A percentile compares a stretch with the other conserved stretches of the same genome.
Conservation (phyloP, 1,140 invertebrate species). For the Bursaphelenchus mucronatus region DNA sequence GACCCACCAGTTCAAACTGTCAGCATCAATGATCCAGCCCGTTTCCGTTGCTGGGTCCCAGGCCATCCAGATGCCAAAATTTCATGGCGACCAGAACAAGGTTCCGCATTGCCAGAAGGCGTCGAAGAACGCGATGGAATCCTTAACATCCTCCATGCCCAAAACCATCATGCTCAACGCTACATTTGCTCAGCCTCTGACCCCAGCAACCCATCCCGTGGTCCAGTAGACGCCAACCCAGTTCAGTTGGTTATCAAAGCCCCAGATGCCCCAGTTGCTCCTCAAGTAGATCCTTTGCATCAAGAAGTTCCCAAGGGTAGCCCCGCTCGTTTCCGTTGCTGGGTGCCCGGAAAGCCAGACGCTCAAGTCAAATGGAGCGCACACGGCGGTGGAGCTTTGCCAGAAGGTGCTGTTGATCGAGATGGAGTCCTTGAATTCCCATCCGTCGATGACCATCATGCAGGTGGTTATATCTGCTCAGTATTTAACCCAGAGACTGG, state of each 20-base stretch:
- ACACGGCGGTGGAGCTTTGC: slow-evolving; percentile 31
- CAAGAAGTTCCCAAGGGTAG: slow-evolving; percentile 44
- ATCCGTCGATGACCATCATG: slow-evolving; percentile 43
- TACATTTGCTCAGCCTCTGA: slow-evolving; percentile 57
- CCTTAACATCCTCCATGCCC: slow-evolving; percentile 40
- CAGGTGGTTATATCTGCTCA: slow-evolving; percentile 47
- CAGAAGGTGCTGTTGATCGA: slow-evolving; percentile 47
- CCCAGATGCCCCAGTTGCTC: slow-evolving; percentile 23
- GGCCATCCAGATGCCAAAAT: slow-evolving; percentile 53
- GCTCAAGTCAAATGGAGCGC: slow-evolving; percentile 47
- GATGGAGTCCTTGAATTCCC: slow-evolving; percentile 47
- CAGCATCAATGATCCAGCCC: slow-evolving; percentile 45
- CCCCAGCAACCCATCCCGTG: slow-evolving; percentile 38
- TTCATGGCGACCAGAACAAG: slow-evolving; percentile 47
- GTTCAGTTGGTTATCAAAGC: slow-evolving; percentile 37
- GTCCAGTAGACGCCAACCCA: slow-evolving; percentile 37
- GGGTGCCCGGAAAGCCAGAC: slow-evolving; percentile 56
- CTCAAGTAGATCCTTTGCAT: slow-evolving; percentile 47
- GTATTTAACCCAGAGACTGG: slow-evolving; percentile 49
- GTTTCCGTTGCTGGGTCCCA: slow-evolving; percentile 58
- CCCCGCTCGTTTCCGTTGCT: slow-evolving; percentile 50
- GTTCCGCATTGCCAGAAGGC: slow-evolving; percentile 51
- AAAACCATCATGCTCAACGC: slow-evolving; percentile 29
- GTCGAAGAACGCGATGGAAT: slow-evolving; percentile 25
- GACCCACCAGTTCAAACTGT: slow-evolving; percentile 55